Percentiles rank a stretch among this genome's conserved stretches.
These are phyloP conservation scores for Gymnogyps californianus DNA, from an alignment of 2,113 vertebrate species.

Conservation along the genomic window DNA sequence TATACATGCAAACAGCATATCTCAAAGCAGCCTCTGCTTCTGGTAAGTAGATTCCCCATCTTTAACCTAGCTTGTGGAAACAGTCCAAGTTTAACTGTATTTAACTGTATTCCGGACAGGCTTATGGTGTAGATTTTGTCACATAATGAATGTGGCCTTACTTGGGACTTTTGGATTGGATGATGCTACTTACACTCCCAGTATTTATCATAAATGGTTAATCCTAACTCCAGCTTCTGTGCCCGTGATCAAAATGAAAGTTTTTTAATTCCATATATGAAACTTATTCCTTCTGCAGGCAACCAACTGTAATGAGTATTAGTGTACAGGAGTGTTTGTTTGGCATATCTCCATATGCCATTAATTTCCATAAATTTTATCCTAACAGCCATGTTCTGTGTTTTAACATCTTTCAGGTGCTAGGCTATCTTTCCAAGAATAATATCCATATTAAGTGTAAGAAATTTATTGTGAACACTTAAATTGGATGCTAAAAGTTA, in stretches of 20 bases:
- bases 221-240: background rate
- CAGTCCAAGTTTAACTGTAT: background rate
- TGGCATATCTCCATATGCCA: background rate
- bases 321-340: background rate
- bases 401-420: background rate
- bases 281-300: background rate
- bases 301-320: background rate
- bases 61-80: background rate
- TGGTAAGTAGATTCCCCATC: background rate
- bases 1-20: accelerated
- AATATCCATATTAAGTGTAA: background rate
- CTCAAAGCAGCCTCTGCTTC: background rate
- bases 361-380: background rate
- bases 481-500: background rate
- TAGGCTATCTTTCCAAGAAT: background rate
- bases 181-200: background rate
- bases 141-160: background rate
- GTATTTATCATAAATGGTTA: background rate
- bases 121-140: background rate
- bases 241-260: background rate
- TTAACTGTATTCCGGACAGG: background rate
- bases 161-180: background rate
- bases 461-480: background rate
- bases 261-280: background rate
- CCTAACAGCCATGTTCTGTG: background rate